A percentile compares a stretch with the other conserved stretches of the same genome.
These are phyloP conservation scores for Rhombomys opimus DNA, from an alignment of 2,113 vertebrate species.

Conservation along the genomic window DNA sequence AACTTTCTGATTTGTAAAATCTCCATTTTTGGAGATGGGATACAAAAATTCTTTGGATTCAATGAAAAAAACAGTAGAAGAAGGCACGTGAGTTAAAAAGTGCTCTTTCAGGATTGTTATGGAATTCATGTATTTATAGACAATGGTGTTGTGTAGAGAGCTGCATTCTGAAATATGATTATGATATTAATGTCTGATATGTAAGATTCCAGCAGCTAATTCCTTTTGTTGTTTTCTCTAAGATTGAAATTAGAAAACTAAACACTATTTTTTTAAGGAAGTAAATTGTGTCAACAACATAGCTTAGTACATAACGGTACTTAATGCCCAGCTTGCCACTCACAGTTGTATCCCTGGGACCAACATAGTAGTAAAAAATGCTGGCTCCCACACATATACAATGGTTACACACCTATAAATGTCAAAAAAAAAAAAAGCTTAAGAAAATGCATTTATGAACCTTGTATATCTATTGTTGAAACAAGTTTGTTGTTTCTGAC, in stretches of 20 bases:
- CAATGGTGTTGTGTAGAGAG: neutral
- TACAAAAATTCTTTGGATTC: conserved; percentile 73
- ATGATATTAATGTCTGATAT: neutral
- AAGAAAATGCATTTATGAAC: neutral
- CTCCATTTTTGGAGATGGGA: conserved; percentile 4
- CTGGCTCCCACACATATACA: too few species aligned
- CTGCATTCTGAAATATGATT: neutral
- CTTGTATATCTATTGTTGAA: neutral
- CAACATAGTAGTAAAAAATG: neutral
- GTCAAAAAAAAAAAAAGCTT: neutral
- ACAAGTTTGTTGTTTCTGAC: conserved; percentile 54
- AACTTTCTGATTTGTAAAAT: conserved; percentile 67
- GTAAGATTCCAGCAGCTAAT: neutral
- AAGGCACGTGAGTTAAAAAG: conserved; percentile 36
- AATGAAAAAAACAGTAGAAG: conserved; percentile 65
- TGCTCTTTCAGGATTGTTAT: neutral
- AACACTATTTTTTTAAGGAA: neutral
- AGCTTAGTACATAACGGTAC: neutral
- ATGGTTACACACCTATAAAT: neutral
- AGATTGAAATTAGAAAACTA: conserved; percentile 46
- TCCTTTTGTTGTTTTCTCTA: conserved; percentile 18
- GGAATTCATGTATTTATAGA: neutral
- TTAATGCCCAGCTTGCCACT: neutral
- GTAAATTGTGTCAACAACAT: neutral
- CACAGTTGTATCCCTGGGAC: too few species aligned